Evolutionary conservation across 2,113 vertebrate genomes (phyloP).

Genomic region (Cynopterus brachyotis): DNA sequence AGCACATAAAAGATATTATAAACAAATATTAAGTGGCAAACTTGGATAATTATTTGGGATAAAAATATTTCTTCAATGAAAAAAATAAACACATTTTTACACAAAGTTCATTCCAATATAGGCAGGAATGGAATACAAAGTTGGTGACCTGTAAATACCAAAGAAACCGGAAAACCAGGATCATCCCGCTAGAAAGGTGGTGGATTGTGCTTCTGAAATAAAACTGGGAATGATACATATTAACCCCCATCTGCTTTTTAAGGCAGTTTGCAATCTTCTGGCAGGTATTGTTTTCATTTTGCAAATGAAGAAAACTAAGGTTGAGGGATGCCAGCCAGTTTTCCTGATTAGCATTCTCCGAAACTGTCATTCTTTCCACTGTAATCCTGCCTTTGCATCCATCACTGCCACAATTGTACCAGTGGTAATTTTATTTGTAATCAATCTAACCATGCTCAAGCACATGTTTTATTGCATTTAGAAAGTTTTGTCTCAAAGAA

Average conservation of each 20-base stretch:
- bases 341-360: not conserved
- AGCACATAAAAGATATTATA: not conserved
- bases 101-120: not conserved
- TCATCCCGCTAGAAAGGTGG: not conserved
- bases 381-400: not conserved
- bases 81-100: not conserved
- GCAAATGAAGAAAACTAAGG: not conserved
- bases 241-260: not conserved
- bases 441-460: not conserved
- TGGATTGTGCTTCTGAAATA: not conserved
- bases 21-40: not conserved
- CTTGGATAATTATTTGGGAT: not conserved
- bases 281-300: not conserved
- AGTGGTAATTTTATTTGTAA: not conserved
- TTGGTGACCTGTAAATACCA: not conserved
- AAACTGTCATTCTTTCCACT: not conserved
- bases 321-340: not conserved
- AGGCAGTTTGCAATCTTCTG: not conserved
- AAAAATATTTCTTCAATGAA: not conserved
- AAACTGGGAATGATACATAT: not conserved
- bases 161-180: not conserved
- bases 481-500: conserved; percentile 10
- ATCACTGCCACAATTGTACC: not conserved
- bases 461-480: not conserved
- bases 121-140: not conserved